Evolutionary conservation across 2,888 invertebrate genomes (phyloP).

Genomic region (Ernsta delagoae): DNA sequence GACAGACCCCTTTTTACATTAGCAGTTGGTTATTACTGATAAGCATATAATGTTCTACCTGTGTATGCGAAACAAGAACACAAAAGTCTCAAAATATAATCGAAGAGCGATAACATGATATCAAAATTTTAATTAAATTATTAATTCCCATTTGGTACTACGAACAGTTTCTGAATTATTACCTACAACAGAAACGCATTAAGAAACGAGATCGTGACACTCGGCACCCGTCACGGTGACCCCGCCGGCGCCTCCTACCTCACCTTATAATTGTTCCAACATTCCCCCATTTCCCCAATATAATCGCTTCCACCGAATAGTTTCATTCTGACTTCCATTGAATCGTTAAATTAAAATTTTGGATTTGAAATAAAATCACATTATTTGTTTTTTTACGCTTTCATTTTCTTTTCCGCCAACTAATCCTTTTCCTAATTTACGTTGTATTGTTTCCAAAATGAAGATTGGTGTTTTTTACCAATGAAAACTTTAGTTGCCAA

Average conservation of each 20-base stretch:
- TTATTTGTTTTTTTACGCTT: not conserved
- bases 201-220: constrained; percentile 52
- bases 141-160: not conserved
- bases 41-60: too few relatives aligned
- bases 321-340: constrained; percentile 5
- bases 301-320: constrained; percentile 1
- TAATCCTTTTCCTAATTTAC: not conserved
- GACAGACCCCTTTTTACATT: too few relatives aligned
- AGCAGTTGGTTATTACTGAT: too few relatives aligned
- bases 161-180: not conserved
- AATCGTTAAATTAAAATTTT: constrained; percentile 9
- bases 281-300: not conserved
- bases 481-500: not conserved
- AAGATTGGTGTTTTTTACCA: not conserved
- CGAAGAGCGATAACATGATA: not conserved
- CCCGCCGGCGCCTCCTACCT: constrained; percentile 39
- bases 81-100: not conserved
- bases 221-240: constrained; percentile 57
- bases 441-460: not conserved
- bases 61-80: too few relatives aligned
- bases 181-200: constrained; percentile 46
- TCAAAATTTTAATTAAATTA: not conserved
- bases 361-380: constrained; percentile 1
- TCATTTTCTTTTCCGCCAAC: not conserved
- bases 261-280: constrained; percentile 40